Conservation (phyloP, 2,113 vertebrate species). For the Dermatemys mawii region DNA sequence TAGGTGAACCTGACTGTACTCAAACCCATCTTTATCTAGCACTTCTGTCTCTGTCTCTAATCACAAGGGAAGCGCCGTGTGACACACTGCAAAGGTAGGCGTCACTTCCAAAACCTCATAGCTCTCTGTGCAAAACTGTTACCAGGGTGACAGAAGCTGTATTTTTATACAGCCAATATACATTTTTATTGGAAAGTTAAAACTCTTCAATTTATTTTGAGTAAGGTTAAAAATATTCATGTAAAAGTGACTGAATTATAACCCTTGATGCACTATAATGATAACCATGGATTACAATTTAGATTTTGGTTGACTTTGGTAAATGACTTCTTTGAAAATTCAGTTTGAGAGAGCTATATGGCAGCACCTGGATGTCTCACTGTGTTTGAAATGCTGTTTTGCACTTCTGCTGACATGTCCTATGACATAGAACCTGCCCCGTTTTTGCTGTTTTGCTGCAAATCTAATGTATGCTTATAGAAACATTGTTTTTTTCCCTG, state of each 20-base stretch:
- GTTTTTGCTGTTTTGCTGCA: conserved; percentile 53
- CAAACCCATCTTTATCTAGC: conserved; percentile 83
- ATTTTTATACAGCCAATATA: not conserved
- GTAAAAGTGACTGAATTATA: conserved; percentile 48
- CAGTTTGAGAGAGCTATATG: conserved; percentile 77
- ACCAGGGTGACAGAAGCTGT: conserved; percentile 48
- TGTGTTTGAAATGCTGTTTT: conserved; percentile 66
- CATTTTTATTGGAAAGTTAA: conserved; percentile 18
- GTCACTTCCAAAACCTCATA: conserved; percentile 72
- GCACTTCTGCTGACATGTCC: conserved; percentile 63
- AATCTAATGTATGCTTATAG: conserved; percentile 54
- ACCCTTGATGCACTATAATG: conserved; percentile 36
- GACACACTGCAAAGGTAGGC: conserved; percentile 99
- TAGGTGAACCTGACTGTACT: conserved; percentile 69
- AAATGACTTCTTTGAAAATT: conserved; percentile 21
- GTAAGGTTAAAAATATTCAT: conserved; percentile 3
- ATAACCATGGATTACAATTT: conserved; percentile 26
- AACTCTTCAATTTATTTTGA: not conserved
- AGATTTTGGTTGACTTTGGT: conserved; percentile 17
- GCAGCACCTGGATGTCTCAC: conserved; percentile 55
- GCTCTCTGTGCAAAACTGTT: conserved; percentile 76
- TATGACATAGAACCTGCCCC: conserved; percentile 29
- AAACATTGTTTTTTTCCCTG: conserved; percentile 41
- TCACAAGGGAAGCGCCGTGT: conserved; percentile 97
- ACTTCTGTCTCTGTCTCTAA: conserved; percentile 95